phyloP scores from a whole-genome alignment of 2,888 invertebrate genomes.

The Lasioglossum leucozonium region DNA sequence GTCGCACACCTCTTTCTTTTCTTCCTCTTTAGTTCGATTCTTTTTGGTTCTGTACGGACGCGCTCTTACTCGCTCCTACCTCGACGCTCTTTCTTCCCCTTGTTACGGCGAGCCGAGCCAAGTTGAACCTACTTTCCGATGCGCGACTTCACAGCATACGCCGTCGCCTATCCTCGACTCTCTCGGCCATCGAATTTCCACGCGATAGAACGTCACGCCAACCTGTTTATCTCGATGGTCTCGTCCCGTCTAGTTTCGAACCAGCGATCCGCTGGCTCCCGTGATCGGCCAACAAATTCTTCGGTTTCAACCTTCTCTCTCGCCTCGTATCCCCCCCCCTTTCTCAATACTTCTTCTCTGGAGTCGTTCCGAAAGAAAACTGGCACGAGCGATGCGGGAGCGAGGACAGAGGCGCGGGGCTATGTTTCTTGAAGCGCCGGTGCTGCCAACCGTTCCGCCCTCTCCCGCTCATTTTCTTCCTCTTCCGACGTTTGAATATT shows the following conservation, averaged over 20 bases:
- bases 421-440: conserved; percentile 66
- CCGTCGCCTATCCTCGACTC: conserved; percentile 25
- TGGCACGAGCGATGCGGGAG: conserved; percentile 60
- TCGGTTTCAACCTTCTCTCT: conserved; percentile 40
- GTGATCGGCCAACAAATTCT: conserved; percentile 23
- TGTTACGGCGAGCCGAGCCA: conserved; percentile 30
- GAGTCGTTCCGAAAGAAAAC: conserved; percentile 66
- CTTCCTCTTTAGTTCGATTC: conserved; percentile 18
- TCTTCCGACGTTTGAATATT: conserved; percentile 51
- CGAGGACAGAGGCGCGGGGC: conserved; percentile 51
- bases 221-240: conserved; percentile 2
- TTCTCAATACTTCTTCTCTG: conserved; percentile 34
- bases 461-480: conserved; percentile 35
- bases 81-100: conserved; percentile 41
- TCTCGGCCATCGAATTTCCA: conserved; percentile 25
- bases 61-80: conserved; percentile 34
- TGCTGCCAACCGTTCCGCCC: conserved; percentile 63
- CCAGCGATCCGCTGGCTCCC: conserved; percentile 12
- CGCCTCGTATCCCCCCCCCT: conserved; percentile 30
- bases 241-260: not conserved
- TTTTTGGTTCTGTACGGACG: conserved; percentile 11
- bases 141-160: conserved; percentile 46
- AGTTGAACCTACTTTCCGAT: conserved; percentile 53
- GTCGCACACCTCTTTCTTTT: conserved; percentile 30
- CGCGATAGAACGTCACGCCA: conserved; percentile 23